Evolutionary conservation across 2,797 vertebrate genomes (phyloP).

Genomic region (Rhinogobio ventralis): DNA sequence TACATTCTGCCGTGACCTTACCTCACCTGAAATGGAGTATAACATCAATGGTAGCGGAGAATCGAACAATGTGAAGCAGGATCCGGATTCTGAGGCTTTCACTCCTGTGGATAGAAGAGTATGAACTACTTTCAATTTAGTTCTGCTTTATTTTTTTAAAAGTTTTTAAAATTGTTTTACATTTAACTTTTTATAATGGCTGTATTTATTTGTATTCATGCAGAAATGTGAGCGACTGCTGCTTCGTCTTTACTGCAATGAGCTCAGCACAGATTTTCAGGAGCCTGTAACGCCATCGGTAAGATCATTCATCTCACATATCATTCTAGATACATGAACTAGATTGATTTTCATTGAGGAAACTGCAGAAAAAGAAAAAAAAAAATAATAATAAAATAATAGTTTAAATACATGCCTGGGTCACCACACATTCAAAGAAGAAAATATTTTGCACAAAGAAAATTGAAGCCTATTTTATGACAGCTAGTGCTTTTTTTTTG

Average conservation of each 20-base stretch:
- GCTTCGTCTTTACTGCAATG: constrained; percentile 90
- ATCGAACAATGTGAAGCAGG: constrained; percentile 63
- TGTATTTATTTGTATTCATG: constrained; percentile 24
- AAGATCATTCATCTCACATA: constrained; percentile 63
- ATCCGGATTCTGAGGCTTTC: constrained; percentile 68
- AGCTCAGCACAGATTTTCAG: constrained; percentile 95
- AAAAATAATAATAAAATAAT: not conserved
- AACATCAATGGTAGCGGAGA: constrained; percentile 80
- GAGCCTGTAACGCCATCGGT: constrained; percentile 89
- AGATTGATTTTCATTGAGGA: not conserved
- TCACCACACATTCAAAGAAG: not conserved
- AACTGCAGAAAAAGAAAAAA: fast-evolving
- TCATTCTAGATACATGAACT: not conserved
- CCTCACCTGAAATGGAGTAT: constrained; percentile 89
- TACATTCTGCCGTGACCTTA: constrained; percentile 88
- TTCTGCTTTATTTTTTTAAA: not conserved
- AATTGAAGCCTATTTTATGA: not conserved
- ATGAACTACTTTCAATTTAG: constrained; percentile 47
- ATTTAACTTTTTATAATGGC: not conserved
- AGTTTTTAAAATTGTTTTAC: not conserved
- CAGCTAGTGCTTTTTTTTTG: fast-evolving
- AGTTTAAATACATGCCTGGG: not conserved
- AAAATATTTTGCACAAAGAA: not conserved
- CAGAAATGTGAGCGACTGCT: constrained; percentile 93
- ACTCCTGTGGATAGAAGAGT: constrained; percentile 85